phyloP scores from a whole-genome alignment of 1,140 invertebrate species.

The Camponotus pennsylvanicus region DNA sequence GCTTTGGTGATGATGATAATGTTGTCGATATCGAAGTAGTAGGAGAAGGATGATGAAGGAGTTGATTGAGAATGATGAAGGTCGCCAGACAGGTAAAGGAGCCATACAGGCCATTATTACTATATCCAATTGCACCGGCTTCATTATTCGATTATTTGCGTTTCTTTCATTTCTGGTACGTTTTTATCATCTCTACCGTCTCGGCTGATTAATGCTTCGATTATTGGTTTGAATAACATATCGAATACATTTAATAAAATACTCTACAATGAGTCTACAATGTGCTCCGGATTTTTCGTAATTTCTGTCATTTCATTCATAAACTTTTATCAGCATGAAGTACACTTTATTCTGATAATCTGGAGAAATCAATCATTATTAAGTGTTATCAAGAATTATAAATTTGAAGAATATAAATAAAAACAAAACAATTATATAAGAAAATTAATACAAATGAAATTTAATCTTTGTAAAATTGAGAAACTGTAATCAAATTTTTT shows the following conservation, averaged over 20 bases:
- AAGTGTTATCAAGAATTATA: background rate
- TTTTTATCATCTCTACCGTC: background rate
- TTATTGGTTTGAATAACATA: background rate
- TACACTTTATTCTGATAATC: background rate
- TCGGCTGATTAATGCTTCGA: background rate
- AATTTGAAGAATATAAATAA: background rate
- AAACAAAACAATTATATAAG: background rate
- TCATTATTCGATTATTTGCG: slow-evolving; percentile 30
- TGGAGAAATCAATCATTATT: background rate
- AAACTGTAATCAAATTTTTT: background rate
- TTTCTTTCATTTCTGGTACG: background rate
- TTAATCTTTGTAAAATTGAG: background rate
- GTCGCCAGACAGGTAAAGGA: background rate
- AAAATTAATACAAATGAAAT: background rate
- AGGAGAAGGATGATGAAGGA: slow-evolving; percentile 1
- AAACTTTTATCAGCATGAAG: background rate
- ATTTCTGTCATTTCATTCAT: background rate
- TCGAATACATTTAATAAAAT: background rate
- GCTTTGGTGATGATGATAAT: background rate
- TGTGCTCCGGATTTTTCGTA: background rate
- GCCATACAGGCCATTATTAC: background rate
- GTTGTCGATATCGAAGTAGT: background rate
- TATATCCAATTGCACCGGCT: background rate
- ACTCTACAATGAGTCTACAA: background rate
- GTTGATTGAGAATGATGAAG: background rate